Evolutionary conservation across 2,797 vertebrate species (phyloP).

Genomic region (Notolabrus celidotus): DNA sequence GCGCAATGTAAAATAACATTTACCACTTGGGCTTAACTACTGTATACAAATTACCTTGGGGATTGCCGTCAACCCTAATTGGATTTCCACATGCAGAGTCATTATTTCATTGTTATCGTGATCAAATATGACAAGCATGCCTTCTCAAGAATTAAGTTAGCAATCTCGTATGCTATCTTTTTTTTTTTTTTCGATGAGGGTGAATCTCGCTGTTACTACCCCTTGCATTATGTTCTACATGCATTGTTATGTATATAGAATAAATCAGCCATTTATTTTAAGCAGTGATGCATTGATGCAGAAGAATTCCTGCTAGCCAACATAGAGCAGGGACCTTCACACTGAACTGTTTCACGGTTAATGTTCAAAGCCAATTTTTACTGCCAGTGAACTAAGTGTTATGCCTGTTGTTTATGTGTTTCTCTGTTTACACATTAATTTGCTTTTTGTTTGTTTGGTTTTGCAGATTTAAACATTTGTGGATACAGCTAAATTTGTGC

Average conservation of each 20-base stretch:
- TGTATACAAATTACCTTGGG: conserved; percentile 46
- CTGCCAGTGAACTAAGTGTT: neutral
- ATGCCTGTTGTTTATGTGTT: neutral
- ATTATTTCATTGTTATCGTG: conserved; percentile 38
- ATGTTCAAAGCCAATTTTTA: neutral
- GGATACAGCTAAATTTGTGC: too few relatives aligned
- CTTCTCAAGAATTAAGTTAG: conserved; percentile 4
- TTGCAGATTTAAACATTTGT: too few relatives aligned
- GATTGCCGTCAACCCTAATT: conserved; percentile 50
- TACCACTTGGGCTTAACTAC: conserved; percentile 30
- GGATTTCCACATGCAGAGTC: conserved; percentile 48
- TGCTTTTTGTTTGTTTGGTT: too few relatives aligned
- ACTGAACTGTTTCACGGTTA: neutral
- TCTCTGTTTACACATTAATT: too few relatives aligned
- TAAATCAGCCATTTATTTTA: neutral
- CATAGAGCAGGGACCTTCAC: neutral
- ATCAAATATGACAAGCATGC: conserved; percentile 29
- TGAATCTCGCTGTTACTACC: neutral
- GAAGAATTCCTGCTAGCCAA: neutral
- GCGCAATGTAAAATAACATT: conserved; percentile 30
- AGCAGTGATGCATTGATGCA: neutral
- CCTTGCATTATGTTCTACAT: neutral
- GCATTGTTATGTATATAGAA: neutral
- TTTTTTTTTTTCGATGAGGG: neutral
- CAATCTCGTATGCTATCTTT: neutral